Evolutionary conservation across 2,888 invertebrate genomes (phyloP), one percentile per base, ranked within the genome.

Genomic region (Bruchidius siliquastri): DNA sequence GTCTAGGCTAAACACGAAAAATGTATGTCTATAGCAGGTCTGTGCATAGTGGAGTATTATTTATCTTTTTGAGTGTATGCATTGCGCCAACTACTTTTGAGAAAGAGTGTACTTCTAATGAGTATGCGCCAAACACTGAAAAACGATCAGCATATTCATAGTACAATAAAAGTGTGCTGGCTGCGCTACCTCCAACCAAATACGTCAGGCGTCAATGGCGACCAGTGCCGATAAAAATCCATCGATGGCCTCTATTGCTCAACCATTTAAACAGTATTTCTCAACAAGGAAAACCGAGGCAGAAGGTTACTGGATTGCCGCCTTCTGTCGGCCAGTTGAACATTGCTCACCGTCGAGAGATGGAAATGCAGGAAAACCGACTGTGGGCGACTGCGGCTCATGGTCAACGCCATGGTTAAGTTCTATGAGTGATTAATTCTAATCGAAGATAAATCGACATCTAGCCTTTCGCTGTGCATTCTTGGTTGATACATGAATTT

Each of bases 361-460:
- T 22, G 68, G 22, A 68, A 22, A 68, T 21, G 22, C 68, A 68
- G 68, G 22, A 68, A 21, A 22, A 68, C 0, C 21, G 22, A 68
- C 21, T 68, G 68, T 75, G 18, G 81, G 75, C 75, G 78, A 22
- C 68, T 68, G 68, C 68, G 21, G 68, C 77, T 81, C 85, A 85
- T 85, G 85, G 85, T 85, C 85, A 85, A 85, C 84, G 84, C 85
- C 85, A 85, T 82, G 85, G 85, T 82, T 83, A 82, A 83, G 83
- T 82, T 80, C 78, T 79, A 81, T 79, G 74, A 72, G 73, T 74
- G 75, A 79, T 75, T 78, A 77, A 76, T 75, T 71, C 73, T 72
- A 69, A 74, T 30, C 71, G 22, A 69, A 69, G 22, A 69, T 49
- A 49, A 49, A 49, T 49, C 49, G 49, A 49, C 13, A 49, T 13